Conservation (phyloP, 2,797 vertebrate species). For the Myiotriccus ornatus region DNA sequence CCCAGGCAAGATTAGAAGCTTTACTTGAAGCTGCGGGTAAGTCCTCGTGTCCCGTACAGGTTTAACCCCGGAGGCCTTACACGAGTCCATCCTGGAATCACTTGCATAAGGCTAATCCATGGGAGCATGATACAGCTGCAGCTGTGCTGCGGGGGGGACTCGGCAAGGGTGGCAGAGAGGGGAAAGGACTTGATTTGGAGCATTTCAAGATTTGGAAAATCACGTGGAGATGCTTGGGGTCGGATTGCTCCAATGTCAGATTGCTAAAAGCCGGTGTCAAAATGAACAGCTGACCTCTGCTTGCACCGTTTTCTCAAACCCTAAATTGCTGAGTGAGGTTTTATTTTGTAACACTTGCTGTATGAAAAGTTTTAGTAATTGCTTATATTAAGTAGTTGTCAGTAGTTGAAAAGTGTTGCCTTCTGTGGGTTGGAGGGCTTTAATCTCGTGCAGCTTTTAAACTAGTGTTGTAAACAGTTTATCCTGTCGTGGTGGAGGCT, state of each 20-base stretch:
- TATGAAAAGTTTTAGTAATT: neutral
- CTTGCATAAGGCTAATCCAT: conserved; percentile 1
- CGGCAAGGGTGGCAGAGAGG: rapidly evolving
- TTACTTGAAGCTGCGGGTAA: conserved; percentile 83
- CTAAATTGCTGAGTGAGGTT: neutral
- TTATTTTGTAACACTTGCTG: neutral
- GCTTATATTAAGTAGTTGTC: neutral
- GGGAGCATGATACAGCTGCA: rapidly evolving
- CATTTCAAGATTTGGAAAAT: neutral
- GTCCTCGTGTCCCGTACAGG: neutral
- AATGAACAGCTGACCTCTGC: rapidly evolving
- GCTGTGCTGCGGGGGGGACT: rapidly evolving
- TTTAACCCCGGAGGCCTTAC: neutral
- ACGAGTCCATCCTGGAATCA: rapidly evolving
- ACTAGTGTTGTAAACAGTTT: rapidly evolving
- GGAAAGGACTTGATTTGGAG: neutral
- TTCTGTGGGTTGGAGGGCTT: neutral
- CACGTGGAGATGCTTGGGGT: neutral
- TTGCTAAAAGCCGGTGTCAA: neutral
- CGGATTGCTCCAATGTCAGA: rapidly evolving
- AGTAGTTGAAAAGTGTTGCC: neutral
- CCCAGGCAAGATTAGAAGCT: conserved; percentile 83
- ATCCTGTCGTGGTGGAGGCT: neutral
- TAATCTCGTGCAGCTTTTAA: neutral
- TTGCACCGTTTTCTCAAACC: neutral